phyloP scores from a whole-genome alignment of 2,113 vertebrate species.

The Chloroceryle aenea region DNA sequence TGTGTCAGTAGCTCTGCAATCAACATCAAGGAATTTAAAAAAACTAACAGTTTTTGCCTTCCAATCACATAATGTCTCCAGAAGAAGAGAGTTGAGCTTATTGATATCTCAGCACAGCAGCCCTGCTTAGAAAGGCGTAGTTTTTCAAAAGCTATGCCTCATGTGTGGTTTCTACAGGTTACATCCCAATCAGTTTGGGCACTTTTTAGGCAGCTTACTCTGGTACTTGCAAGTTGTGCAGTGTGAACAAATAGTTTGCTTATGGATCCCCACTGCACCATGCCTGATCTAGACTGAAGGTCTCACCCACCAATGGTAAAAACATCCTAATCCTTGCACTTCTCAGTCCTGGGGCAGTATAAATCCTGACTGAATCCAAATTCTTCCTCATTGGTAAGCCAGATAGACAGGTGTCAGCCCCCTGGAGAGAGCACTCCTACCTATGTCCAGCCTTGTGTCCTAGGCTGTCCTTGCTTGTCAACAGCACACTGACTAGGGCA shows the following conservation, averaged over 20 bases:
- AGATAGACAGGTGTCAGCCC: rapidly evolving
- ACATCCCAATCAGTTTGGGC: rapidly evolving
- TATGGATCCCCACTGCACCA: rapidly evolving
- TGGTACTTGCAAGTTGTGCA: background rate
- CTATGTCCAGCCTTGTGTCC: background rate
- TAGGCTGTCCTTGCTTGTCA: background rate
- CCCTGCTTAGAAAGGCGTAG: background rate
- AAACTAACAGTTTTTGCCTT: background rate
- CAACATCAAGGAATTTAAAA: background rate
- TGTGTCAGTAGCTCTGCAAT: background rate
- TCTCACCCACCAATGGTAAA: background rate
- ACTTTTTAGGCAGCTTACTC: background rate
- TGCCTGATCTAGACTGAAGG: background rate
- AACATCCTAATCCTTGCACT: background rate
- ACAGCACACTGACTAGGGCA: background rate
- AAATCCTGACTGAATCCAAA: background rate
- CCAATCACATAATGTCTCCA: background rate
- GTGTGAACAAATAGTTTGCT: background rate
- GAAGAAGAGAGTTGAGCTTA: background rate
- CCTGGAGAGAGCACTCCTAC: rapidly evolving
- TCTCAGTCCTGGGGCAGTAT: background rate
- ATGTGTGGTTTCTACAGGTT: rapidly evolving
- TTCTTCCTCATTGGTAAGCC: background rate
- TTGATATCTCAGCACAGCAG: background rate
- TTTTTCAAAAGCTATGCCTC: rapidly evolving